Evolutionary conservation across 2,888 invertebrate species (phyloP).

Genomic region (Blomia tropicalis): DNA sequence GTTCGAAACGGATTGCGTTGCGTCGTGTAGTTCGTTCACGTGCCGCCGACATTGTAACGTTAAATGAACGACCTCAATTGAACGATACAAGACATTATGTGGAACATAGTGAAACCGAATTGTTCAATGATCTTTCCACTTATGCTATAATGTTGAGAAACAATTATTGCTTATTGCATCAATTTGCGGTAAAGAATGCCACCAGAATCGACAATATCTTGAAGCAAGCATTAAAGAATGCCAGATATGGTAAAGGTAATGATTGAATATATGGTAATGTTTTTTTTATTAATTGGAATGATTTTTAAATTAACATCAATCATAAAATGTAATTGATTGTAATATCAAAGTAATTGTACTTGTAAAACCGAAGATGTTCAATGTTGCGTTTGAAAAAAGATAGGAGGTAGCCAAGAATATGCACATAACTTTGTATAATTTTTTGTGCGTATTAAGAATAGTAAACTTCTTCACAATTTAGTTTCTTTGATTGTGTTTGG

Average conservation of each 20-base stretch:
- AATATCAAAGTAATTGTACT: too few relatives aligned
- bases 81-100: background rate
- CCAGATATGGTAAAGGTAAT: background rate
- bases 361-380: too few relatives aligned
- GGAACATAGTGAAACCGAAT: background rate
- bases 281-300: background rate
- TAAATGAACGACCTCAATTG: background rate
- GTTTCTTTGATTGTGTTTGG: too few relatives aligned
- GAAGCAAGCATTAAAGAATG: background rate
- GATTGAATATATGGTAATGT: background rate
- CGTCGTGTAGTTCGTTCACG: background rate
- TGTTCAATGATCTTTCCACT: background rate
- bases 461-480: too few relatives aligned
- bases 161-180: background rate
- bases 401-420: too few relatives aligned
- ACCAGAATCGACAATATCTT: background rate
- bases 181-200: background rate
- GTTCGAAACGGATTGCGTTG: background rate
- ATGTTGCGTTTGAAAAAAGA: too few relatives aligned
- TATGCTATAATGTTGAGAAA: background rate
- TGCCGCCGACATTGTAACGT: background rate
- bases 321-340: background rate
- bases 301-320: background rate
- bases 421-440: too few relatives aligned
- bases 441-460: too few relatives aligned